Evolutionary conservation across 1,140 invertebrate genomes (phyloP).

Genomic region (Camponotus vicinus): DNA sequence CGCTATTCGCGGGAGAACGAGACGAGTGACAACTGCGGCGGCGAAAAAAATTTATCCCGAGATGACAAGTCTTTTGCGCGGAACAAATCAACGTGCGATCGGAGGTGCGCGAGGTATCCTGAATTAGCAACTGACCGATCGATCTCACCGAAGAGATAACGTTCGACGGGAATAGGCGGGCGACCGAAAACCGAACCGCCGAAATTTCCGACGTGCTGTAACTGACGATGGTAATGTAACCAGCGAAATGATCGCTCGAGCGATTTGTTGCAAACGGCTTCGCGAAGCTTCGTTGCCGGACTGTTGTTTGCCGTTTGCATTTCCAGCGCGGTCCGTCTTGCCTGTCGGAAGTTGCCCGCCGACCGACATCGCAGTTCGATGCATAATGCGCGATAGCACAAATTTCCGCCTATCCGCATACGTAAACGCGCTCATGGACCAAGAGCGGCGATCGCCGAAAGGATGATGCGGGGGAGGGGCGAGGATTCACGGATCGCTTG

Average conservation of each 20-base stretch:
- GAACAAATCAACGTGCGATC: background rate
- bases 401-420: slow-evolving; percentile 76
- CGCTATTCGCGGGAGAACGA: background rate
- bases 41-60: background rate
- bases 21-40: background rate
- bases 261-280: slow-evolving; percentile 35
- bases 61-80: too few relatives aligned
- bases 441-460: slow-evolving; percentile 64
- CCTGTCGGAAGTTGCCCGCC: slow-evolving; percentile 73
- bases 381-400: slow-evolving; percentile 74
- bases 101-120: background rate
- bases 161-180: background rate
- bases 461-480: background rate
- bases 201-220: slow-evolving; percentile 65
- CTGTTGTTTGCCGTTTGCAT: slow-evolving; percentile 77
- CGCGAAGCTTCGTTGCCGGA: slow-evolving; percentile 62
- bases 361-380: slow-evolving; percentile 64
- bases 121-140: slow-evolving; percentile 8
- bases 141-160: slow-evolving; percentile 2
- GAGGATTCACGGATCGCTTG: slow-evolving; percentile 27
- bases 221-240: slow-evolving; percentile 47
- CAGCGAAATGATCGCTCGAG: slow-evolving; percentile 45
- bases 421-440: slow-evolving; percentile 70
- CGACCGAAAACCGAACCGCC: slow-evolving; percentile 43
- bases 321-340: slow-evolving; percentile 72